Evolutionary conservation across 2,113 vertebrate species (phyloP).

Genomic region (Phyllostomus hastatus): DNA sequence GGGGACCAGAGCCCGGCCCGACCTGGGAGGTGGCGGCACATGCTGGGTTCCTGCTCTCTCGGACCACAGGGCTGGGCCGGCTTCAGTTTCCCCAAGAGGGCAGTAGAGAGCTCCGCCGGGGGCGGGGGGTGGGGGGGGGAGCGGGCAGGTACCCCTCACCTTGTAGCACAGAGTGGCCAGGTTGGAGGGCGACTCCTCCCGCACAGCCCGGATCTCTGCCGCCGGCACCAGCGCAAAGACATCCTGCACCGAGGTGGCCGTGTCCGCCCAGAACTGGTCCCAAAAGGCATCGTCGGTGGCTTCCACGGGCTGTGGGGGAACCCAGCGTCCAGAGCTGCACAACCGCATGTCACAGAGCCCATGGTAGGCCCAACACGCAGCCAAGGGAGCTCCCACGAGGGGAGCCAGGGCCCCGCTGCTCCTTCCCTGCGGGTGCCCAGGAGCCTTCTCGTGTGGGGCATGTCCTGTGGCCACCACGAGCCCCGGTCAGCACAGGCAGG

Average conservation of each 20-base stretch:
- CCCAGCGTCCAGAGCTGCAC: background rate
- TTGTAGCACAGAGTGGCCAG: constrained; percentile 98
- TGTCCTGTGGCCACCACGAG: background rate
- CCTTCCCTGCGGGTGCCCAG: background rate
- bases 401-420: background rate
- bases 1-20: background rate
- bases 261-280: constrained; percentile 99
- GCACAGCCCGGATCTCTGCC: constrained; percentile 96
- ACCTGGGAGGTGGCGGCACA: background rate
- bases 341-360: background rate
- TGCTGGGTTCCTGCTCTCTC: background rate
- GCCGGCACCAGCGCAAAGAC: constrained; percentile 97
- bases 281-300: constrained; percentile 98
- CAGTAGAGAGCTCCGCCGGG: background rate
- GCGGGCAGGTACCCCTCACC: constrained; percentile 81
- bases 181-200: constrained; percentile 98
- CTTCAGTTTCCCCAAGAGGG: background rate
- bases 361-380: background rate
- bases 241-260: constrained; percentile 96
- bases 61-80: background rate
- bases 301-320: constrained; percentile 90
- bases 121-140: too few relatives aligned
- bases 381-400: background rate
- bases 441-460: accelerated
- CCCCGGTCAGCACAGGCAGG: background rate